A percentile compares a stretch with the other conserved stretches of the same genome.
Conservation (phyloP, 2,113 vertebrate species). For the Prolemur simus region DNA sequence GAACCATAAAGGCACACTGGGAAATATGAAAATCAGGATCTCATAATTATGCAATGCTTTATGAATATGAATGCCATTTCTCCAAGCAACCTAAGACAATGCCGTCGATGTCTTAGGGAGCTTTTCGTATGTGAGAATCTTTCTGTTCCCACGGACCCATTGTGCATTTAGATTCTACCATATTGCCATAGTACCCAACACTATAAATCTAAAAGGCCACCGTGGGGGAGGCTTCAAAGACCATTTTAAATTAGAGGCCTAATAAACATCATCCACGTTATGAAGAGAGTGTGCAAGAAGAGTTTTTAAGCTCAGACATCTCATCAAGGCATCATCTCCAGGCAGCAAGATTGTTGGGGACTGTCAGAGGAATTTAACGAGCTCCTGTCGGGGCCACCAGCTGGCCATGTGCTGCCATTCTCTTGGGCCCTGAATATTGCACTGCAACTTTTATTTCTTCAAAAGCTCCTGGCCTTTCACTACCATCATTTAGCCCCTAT, state of each 20-base stretch:
- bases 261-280: not conserved
- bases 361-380: slow-evolving; percentile 6
- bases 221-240: not conserved
- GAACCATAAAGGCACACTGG: slow-evolving; percentile 44
- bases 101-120: slow-evolving; percentile 48
- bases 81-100: slow-evolving; percentile 74
- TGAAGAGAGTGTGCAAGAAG: not conserved
- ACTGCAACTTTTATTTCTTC: not conserved
- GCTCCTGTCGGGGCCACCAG: not conserved
- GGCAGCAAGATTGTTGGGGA: not conserved
- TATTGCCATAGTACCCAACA: slow-evolving; percentile 57
- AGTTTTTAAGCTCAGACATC: not conserved
- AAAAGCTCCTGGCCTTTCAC: not conserved
- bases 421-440: not conserved
- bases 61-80: slow-evolving; percentile 74
- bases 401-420: not conserved
- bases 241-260: not conserved
- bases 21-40: slow-evolving; percentile 71
- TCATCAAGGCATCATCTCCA: not conserved
- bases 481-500: not conserved
- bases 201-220: slow-evolving; percentile 33
- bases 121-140: slow-evolving; percentile 42
- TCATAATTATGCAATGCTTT: slow-evolving; percentile 65
- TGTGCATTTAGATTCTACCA: slow-evolving; percentile 54
- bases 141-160: slow-evolving; percentile 64